Percentiles rank a stretch among this genome's conserved stretches.
Conservation (phyloP, 2,888 invertebrate species). For the Drosophila imparisetae region DNA sequence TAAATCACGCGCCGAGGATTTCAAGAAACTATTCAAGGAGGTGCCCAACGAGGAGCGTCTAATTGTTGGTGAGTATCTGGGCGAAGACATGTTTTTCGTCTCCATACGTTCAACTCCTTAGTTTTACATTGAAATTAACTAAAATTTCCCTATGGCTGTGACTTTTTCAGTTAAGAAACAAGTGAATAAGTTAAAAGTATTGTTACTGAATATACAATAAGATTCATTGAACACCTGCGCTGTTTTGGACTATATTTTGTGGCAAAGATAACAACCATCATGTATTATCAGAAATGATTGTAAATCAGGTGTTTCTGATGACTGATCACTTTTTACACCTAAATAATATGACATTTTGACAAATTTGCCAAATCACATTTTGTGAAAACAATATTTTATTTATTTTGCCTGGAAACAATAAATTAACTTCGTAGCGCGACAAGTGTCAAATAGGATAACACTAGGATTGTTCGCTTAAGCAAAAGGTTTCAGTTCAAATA, state of each 20-base stretch:
- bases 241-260: background rate
- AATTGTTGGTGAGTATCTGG: constrained; percentile 91
- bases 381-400: background rate
- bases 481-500: background rate
- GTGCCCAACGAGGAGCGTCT: constrained; percentile 95
- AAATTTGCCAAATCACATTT: background rate
- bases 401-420: background rate
- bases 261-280: background rate
- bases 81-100: constrained; percentile 21
- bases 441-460: background rate
- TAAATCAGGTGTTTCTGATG: background rate
- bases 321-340: background rate
- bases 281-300: background rate
- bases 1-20: constrained; percentile 96
- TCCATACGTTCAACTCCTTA: background rate
- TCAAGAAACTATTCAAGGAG: constrained; percentile 95
- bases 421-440: background rate
- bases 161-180: background rate
- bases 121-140: background rate
- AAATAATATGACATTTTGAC: background rate
- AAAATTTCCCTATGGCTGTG: background rate
- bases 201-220: background rate
- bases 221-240: background rate
- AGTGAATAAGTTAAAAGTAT: background rate
- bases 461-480: background rate